Base-by-base conservation (phyloP, 2,113 vertebrate genomes). In the Dinomys branickii region DNA sequence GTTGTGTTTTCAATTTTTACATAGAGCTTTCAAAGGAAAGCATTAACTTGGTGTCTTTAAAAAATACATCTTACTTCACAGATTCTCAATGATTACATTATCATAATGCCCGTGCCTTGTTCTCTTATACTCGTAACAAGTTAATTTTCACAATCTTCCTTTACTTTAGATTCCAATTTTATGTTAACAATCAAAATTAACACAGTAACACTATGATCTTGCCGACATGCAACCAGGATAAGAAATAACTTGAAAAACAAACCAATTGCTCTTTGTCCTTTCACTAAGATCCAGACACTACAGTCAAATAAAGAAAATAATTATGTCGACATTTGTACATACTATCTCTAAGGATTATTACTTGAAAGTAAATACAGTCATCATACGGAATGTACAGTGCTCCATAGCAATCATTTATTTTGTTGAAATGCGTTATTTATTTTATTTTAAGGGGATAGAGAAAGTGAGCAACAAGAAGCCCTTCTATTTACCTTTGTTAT, bases 1-100 rank as follows among this genome's bases (percentile, higher is more conserved):
- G 98, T 98, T 98, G 94, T 98, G 97, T 58, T 98, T 98, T 98
- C 97, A 88, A 98, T 98, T 98, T 98, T 98, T 98, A 97, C 94
- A 95, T 93, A 91, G 96, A 92, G 52, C 97, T 98, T 98, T 99
- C 98, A 98, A 98, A 98, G 97, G 80, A 67, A 97, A 83, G 78
- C 91, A 98, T 98, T 98, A 98, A 97, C 97, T 98, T 98, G 97
- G 69, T 96, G 54, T 97, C 97, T 98, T 98, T 98, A 98, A 98
- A 98, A 98, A 98, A 98, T 98, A 85, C 94, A 98, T 98, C 98
- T 98, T 94, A 94, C 95, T 98, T 98, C 93, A 91, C 90, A 97
- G 97, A 98, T 98, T 96, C 95, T 97, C 98, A 97, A 97, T 97
- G 97, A 98, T 0, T 87, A 97, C 98, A 98, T 98, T 98, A 98